A percentile compares a stretch with the other conserved stretches of the same genome.
These are phyloP conservation scores for Pardalotus punctatus DNA, from an alignment of 2,113 vertebrate genomes.

Conservation along the genomic window DNA sequence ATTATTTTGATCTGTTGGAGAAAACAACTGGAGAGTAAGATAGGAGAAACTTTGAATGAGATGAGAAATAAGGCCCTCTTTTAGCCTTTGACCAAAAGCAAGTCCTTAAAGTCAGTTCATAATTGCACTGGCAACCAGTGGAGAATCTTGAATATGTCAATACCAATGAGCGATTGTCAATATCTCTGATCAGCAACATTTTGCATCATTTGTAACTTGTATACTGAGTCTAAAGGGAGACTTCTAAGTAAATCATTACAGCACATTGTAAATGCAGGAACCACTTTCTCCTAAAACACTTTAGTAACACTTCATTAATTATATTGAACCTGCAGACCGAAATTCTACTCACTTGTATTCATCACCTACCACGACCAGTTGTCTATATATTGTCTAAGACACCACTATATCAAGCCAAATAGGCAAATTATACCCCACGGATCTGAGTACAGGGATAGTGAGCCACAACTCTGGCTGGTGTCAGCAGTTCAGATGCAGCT, in stretches of 20 bases:
- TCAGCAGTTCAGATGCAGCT: not conserved
- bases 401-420: slow-evolving; percentile 30
- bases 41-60: not conserved
- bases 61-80: not conserved
- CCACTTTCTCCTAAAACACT: slow-evolving; percentile 47
- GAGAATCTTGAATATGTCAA: slow-evolving; percentile 44
- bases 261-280: slow-evolving; percentile 62
- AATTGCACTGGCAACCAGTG: slow-evolving; percentile 31
- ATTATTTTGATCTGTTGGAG: not conserved
- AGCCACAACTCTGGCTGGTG: not conserved
- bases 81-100: slow-evolving; percentile 19
- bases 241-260: slow-evolving; percentile 66
- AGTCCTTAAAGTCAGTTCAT: slow-evolving; percentile 55
- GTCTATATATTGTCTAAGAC: slow-evolving; percentile 54
- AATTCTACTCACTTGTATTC: slow-evolving; percentile 50
- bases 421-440: slow-evolving; percentile 22
- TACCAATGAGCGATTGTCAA: slow-evolving; percentile 67
- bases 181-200: slow-evolving; percentile 65
- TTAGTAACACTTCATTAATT: slow-evolving; percentile 72
- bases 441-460: not conserved
- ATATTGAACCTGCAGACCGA: slow-evolving; percentile 58
- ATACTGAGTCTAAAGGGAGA: slow-evolving; percentile 47
- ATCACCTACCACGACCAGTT: slow-evolving; percentile 30
- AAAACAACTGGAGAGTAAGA: not conserved
- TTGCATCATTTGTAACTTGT: slow-evolving; percentile 69